These are phyloP conservation scores for Agrilus planipennis DNA, from an alignment of 1,140 invertebrate species.

Conservation along the genomic window DNA sequence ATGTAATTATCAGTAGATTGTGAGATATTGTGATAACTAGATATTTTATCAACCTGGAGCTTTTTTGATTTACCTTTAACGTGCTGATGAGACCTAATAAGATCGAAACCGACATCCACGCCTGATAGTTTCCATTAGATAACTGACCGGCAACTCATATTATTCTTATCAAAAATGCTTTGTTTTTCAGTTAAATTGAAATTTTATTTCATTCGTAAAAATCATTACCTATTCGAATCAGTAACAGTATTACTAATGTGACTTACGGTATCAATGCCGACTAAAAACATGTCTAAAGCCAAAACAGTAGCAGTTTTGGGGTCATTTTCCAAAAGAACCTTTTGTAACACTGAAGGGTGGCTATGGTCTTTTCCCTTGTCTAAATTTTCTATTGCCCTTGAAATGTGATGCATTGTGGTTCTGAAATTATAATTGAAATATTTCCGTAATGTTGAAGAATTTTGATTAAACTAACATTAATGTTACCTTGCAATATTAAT, in stretches of 20 bases:
- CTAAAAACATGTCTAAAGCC: slow-evolving; percentile 75
- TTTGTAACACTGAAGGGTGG: slow-evolving; percentile 63
- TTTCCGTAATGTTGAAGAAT: background rate
- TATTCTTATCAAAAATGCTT: too few species aligned
- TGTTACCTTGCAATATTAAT: too few species aligned
- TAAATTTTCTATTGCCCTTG: slow-evolving; percentile 51
- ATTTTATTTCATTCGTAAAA: background rate
- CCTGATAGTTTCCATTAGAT: too few species aligned
- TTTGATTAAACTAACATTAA: slow-evolving; percentile 4
- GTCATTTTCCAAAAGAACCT: slow-evolving; percentile 61
- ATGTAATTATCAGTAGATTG: too few species aligned
- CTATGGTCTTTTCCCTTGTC: slow-evolving; percentile 42
- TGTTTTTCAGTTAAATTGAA: too few species aligned
- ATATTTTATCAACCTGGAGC: too few species aligned
- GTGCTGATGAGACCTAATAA: too few species aligned
- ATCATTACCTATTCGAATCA: background rate
- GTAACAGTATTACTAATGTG: background rate
- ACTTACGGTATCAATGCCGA: slow-evolving; percentile 80
- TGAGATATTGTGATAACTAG: too few species aligned
- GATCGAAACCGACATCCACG: too few species aligned
- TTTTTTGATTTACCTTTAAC: too few species aligned
- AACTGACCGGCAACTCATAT: too few species aligned
- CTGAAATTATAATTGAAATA: slow-evolving; percentile 35
- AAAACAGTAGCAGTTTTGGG: slow-evolving; percentile 70
- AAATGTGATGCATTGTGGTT: slow-evolving; percentile 68